A percentile compares a stretch with the other conserved stretches of the same genome.
Conservation (phyloP, 2,797 vertebrate genomes). For the Adrianichthys oophorus region DNA sequence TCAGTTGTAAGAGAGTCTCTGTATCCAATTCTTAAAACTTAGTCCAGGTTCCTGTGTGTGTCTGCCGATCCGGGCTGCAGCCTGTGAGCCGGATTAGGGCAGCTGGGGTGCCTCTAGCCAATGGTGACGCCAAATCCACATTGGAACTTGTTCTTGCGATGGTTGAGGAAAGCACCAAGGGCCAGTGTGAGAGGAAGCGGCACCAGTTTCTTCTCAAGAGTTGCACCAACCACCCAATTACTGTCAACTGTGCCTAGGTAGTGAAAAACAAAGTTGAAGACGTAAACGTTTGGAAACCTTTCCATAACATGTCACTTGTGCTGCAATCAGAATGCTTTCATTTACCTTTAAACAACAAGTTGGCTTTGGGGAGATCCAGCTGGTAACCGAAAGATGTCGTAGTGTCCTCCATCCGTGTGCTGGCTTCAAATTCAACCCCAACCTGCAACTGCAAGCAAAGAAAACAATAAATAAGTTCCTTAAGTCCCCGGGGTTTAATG, state of each 20-base stretch:
- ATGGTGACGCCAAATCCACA: constrained; percentile 92
- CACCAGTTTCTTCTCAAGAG: constrained; percentile 90
- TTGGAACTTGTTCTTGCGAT: constrained; percentile 93
- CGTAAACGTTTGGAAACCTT: background rate
- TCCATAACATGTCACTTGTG: background rate
- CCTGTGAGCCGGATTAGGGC: constrained; percentile 43
- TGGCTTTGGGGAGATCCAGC: constrained; percentile 89
- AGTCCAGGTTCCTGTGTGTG: constrained; percentile 72
- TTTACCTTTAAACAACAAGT: constrained; percentile 91
- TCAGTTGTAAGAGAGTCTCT: constrained; percentile 71
- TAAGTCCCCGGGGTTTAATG: too few species aligned
- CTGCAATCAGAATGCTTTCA: background rate
- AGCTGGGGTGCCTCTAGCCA: constrained; percentile 75
- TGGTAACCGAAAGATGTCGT: constrained; percentile 88
- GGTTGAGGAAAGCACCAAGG: constrained; percentile 91
- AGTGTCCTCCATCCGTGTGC: constrained; percentile 88
- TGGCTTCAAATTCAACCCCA: constrained; percentile 91
- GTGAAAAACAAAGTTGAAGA: background rate
- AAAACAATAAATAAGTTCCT: too few species aligned
- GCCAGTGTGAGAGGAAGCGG: constrained; percentile 89
- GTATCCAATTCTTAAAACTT: constrained; percentile 69
- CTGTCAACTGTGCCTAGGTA: constrained; percentile 86
- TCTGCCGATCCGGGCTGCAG: constrained; percentile 65
- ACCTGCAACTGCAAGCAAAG: constrained; percentile 82
- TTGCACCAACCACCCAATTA: constrained; percentile 91